Evolutionary conservation across 2,888 invertebrate genomes (phyloP), one percentile per base, ranked within the genome.

Genomic region (Galeopsomyia nigrocyanea): DNA sequence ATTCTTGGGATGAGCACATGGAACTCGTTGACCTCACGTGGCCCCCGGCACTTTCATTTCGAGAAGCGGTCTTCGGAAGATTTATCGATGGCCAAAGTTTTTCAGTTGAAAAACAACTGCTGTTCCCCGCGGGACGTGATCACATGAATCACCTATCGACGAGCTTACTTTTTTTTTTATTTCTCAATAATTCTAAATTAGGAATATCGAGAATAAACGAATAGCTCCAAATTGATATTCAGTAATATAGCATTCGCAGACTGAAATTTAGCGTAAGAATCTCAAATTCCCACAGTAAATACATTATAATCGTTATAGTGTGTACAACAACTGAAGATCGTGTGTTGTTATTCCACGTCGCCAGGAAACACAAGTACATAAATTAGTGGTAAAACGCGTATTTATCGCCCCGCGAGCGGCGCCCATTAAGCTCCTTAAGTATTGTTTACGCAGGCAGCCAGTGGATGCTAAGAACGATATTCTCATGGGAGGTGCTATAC

Each of bases 401-500:
- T 55, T 53, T 55, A 58, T 26, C 14, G n/a, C 17, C 17, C 13
- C 57, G 57, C 47, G 39, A 26, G 49, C 49, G 19, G 17, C 39
- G 39, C 55, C 2, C 19, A 2, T 51, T 53, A 70, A 60, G 58
- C 60, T 62, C 31, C 39, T 61, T 19, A 47, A 61, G 55, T 31
- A 73, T 66, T 69, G 68, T 73, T 73, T 73, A 73, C 61, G 68
- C 64, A 69, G 60, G 39, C 39, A 10, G 39, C 55, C 46, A 67
- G 50, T 65, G 60, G 19, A 60, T n/a, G 21, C 55, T 46, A 62
- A 72, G 67, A 68, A 58, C 21, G 26, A 63, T 55, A 39, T 39
- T 19, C 60, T 60, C 60, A 19, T 17, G 68, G 63, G 73, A 65
- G 26, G 51, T 50, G 64, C n/a, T n/a, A n/a, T 68, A 58, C 31